Conservation (phyloP, 2,888 invertebrate genomes). For the Scaptomyza parva region DNA sequence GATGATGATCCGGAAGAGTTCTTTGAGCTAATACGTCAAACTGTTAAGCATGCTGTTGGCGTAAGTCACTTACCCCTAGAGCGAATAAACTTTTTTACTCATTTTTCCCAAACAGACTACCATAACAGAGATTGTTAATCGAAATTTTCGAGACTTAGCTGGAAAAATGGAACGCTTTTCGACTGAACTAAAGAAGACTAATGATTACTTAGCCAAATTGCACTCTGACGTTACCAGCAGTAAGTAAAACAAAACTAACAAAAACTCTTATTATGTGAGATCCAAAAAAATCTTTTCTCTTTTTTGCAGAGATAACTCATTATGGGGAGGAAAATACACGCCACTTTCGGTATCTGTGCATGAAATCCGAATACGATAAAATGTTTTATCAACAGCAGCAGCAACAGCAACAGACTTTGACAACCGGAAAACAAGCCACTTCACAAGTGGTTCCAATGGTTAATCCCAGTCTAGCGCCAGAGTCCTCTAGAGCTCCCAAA, state of each 20-base stretch:
- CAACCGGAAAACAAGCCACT: constrained; percentile 44
- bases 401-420: constrained; percentile 76
- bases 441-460: constrained; percentile 32
- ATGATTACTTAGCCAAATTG: constrained; percentile 69
- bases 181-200: constrained; percentile 73
- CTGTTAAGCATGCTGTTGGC: constrained; percentile 80
- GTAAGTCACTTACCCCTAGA: constrained; percentile 46
- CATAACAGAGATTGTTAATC: constrained; percentile 73
- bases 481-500: constrained; percentile 28
- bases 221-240: constrained; percentile 77
- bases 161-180: constrained; percentile 78
- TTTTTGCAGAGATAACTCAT: constrained; percentile 76
- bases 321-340: constrained; percentile 84
- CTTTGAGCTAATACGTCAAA: constrained; percentile 80
- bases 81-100: background rate
- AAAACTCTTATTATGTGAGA: background rate
- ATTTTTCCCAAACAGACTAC: constrained; percentile 62
- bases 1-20: constrained; percentile 83
- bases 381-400: constrained; percentile 78
- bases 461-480: constrained; percentile 8
- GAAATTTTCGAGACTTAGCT: constrained; percentile 79
- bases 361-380: constrained; percentile 84
- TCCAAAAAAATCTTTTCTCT: background rate
- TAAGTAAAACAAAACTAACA: constrained; percentile 53
- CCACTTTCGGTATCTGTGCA: constrained; percentile 84